Conservation (phyloP, 2,113 vertebrate species). For the Tetrao urogallus region DNA sequence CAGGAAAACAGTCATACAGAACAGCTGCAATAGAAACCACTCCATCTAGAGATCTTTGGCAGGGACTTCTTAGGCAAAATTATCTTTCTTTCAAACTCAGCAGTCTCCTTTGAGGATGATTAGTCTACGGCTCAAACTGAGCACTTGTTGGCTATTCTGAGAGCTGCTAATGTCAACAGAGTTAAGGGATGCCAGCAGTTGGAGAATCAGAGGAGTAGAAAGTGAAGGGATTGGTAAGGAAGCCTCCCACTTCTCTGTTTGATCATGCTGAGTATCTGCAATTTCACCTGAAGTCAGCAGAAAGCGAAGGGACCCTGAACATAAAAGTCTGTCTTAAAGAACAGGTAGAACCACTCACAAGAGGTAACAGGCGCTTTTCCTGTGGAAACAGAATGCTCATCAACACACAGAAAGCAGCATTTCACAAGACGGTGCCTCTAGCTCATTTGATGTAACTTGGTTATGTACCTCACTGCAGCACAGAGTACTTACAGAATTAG, state of each 20-base stretch:
- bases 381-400: not conserved
- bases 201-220: not conserved
- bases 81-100: not conserved
- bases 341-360: not conserved
- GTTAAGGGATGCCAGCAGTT: not conserved
- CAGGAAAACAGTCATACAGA: not conserved
- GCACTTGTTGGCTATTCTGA: not conserved
- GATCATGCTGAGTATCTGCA: not conserved
- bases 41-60: not conserved
- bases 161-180: not conserved
- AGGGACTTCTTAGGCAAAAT: slow-evolving; percentile 22
- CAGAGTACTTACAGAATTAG: not conserved
- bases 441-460: not conserved
- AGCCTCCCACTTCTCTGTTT: not conserved
- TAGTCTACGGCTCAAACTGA: not conserved
- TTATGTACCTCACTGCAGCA: not conserved
- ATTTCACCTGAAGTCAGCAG: not conserved
- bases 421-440: not conserved
- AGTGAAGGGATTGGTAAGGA: not conserved
- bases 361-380: not conserved
- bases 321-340: not conserved
- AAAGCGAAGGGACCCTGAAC: not conserved
- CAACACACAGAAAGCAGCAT: not conserved
- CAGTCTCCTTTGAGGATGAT: not conserved
- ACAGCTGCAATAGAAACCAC: not conserved